Conservation (phyloP, 2,797 vertebrate genomes). For the Falco rusticolus region DNA sequence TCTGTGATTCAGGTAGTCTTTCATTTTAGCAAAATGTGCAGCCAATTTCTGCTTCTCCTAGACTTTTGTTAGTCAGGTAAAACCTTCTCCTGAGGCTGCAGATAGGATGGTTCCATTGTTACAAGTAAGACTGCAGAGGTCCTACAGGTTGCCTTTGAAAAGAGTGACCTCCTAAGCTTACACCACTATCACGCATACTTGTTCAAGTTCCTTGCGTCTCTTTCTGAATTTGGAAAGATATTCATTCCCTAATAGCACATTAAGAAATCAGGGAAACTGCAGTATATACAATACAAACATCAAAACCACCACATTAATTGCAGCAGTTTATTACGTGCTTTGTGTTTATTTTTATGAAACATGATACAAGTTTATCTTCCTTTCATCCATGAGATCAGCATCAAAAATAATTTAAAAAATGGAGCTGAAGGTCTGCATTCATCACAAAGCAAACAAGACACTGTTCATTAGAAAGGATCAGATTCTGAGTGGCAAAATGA, state of each 20-base stretch:
- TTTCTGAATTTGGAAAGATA: background rate
- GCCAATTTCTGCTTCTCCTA: background rate
- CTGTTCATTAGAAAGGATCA: background rate
- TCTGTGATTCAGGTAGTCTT: background rate
- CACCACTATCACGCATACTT: accelerated
- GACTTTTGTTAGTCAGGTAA: background rate
- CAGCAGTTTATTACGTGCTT: background rate
- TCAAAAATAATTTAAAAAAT: background rate
- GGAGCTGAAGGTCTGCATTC: background rate
- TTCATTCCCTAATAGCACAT: background rate
- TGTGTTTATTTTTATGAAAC: background rate
- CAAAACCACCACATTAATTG: background rate
- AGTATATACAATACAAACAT: background rate
- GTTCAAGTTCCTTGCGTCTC: background rate
- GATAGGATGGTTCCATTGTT: background rate
- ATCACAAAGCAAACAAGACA: background rate
- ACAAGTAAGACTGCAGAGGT: background rate
- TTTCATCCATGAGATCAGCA: background rate
- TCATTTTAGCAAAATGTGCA: background rate
- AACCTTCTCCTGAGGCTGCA: background rate
- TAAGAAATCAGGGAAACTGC: background rate
- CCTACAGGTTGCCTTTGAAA: background rate
- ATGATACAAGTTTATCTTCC: background rate
- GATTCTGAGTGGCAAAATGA: background rate
- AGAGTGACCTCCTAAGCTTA: background rate